Evolutionary conservation across 2,888 invertebrate genomes (phyloP), one percentile per base, ranked within the genome.

Genomic region (Chrysotoxum bicinctum): DNA sequence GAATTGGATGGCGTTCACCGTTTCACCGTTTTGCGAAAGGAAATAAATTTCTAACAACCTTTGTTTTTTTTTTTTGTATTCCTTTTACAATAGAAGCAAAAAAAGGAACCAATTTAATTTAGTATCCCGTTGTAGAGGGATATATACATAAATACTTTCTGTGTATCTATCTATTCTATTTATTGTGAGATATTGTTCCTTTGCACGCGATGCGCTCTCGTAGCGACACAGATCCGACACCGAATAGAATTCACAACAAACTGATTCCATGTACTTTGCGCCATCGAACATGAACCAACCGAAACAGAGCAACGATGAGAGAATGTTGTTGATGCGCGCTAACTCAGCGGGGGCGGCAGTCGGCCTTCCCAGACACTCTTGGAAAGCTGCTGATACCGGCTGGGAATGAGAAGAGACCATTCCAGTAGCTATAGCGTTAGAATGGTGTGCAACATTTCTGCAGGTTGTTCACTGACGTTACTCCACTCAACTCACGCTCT

Each of bases 221-320:
- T 69, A 73, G 81, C 85, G 85, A 81, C 56, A 81, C 62, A 85
- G 80, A 81, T 77, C 85, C 85, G 77, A 72, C 81, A 37, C 81
- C 85, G 76, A 32, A 77, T 77, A 85, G 68, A 85, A 73, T 85
- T 80, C 72, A 81, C 68, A 85, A 73, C 72, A 76, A 85, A 85
- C 85, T 85, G 85, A 85, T 81, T 81, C 35, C 72, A 77, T 64
- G 73, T 77, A 69, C 62, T 77, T 85, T 85, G 76, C 85, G 76
- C 81, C 85, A 85, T 85, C 81, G 73, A 85, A 81, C 85, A 62
- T 26, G 12, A 85, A 76, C 85, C 73, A 80, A 76, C 66, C 70
- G 75, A 66, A 58, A 62, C 48, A 66, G 66, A 74, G 60, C 35
- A 30, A 70, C n/a, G 21, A 14, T 4, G 60, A 50, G 35, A 62